Conservation (phyloP, 1,140 invertebrate species). For the Drosophila tropicalis region DNA sequence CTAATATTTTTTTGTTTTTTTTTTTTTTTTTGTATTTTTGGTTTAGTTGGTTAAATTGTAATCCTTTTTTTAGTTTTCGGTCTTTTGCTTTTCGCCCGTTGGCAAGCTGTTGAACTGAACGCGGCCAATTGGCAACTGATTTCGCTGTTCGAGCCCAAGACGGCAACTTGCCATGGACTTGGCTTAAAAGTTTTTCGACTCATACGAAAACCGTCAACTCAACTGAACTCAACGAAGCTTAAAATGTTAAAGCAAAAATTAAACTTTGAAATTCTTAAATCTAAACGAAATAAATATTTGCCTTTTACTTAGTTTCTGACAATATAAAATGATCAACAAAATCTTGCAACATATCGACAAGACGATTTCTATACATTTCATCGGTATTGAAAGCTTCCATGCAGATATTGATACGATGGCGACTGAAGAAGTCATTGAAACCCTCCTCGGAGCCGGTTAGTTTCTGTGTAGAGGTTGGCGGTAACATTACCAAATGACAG, state of each 20-base stretch:
- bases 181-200: constrained; percentile 66
- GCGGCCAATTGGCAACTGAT: constrained; percentile 71
- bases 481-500: constrained; percentile 83
- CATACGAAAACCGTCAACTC: constrained; percentile 22
- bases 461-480: constrained; percentile 68
- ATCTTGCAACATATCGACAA: constrained; percentile 84
- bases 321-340: constrained; percentile 84
- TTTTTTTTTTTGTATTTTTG: neutral
- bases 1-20: too few relatives aligned
- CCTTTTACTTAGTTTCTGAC: constrained; percentile 1
- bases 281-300: neutral
- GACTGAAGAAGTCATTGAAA: constrained; percentile 78
- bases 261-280: neutral
- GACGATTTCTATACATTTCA: constrained; percentile 74
- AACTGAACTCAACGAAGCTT: constrained; percentile 40
- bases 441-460: constrained; percentile 81
- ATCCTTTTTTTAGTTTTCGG: constrained; percentile 18
- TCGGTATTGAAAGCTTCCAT: constrained; percentile 83
- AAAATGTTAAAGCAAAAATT: constrained; percentile 35
- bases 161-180: constrained; percentile 34
- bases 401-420: constrained; percentile 83
- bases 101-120: constrained; percentile 62
- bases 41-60: constrained; percentile 18
- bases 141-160: constrained; percentile 36
- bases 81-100: constrained; percentile 16